Evolutionary conservation across 2,797 vertebrate genomes (phyloP).

Genomic region (Sebastes reedi): DNA sequence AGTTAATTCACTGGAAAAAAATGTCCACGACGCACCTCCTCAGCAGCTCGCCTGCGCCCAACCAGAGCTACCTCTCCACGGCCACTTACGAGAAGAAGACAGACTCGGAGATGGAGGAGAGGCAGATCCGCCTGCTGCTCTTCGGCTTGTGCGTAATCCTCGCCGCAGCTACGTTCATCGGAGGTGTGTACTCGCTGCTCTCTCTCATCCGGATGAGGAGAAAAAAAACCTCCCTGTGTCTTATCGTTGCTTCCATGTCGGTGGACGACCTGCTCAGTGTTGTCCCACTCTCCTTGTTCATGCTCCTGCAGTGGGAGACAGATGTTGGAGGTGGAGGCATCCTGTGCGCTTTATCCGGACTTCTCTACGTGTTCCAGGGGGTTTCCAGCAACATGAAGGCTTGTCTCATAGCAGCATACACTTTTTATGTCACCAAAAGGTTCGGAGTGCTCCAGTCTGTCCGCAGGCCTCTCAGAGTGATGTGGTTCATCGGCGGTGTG

Average conservation of each 20-base stretch:
- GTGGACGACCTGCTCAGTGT: constrained; percentile 92
- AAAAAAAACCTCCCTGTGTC: constrained; percentile 86
- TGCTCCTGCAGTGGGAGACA: constrained; percentile 87
- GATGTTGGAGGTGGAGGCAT: constrained; percentile 52
- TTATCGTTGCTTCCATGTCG: constrained; percentile 93
- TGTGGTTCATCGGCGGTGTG: constrained; percentile 81
- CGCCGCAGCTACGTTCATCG: constrained; percentile 83
- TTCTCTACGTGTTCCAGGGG: constrained; percentile 93
- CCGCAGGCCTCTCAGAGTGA: constrained; percentile 69
- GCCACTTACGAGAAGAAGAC: constrained; percentile 62
- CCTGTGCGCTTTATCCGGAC: constrained; percentile 89
- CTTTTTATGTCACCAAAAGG: constrained; percentile 87
- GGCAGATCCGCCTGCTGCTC: constrained; percentile 81
- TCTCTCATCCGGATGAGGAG: constrained; percentile 85
- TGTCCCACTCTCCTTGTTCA: constrained; percentile 88
- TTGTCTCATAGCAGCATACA: constrained; percentile 89
- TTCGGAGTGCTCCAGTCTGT: constrained; percentile 74
- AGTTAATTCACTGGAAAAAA: constrained; percentile 35
- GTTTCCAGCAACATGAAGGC: constrained; percentile 95
- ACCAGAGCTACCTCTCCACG: constrained; percentile 80
- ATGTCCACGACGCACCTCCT: constrained; percentile 81
- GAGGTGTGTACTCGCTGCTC: constrained; percentile 89
- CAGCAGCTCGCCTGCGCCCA: constrained; percentile 78
- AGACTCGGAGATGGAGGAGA: constrained; percentile 75
- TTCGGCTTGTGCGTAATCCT: constrained; percentile 87